These are phyloP conservation scores for Parus major DNA, from an alignment of 2,113 vertebrate genomes.

Conservation along the genomic window DNA sequence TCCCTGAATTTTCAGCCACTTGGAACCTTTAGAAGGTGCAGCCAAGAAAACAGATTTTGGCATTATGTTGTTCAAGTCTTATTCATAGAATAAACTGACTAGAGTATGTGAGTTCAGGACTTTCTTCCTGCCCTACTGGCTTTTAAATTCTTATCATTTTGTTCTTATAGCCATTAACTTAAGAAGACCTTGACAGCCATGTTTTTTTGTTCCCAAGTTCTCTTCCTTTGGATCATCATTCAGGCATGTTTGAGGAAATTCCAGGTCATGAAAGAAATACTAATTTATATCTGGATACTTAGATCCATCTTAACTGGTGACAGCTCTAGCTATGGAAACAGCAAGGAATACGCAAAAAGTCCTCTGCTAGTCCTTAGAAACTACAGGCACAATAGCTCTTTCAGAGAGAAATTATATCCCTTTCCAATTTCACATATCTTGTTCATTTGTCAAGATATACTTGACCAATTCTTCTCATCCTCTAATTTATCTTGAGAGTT, in stretches of 20 bases:
- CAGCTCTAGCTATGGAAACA: background rate
- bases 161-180: background rate
- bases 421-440: background rate
- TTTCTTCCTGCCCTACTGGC: background rate
- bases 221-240: background rate
- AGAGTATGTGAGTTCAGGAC: background rate
- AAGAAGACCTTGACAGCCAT: background rate
- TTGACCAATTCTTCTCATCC: background rate
- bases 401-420: background rate
- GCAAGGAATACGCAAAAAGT: background rate
- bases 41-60: background rate
- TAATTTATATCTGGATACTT: background rate
- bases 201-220: background rate
- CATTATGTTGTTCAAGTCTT: background rate
- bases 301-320: background rate
- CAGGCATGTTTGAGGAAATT: background rate
- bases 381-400: background rate
- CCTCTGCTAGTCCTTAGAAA: background rate
- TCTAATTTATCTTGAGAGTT: background rate
- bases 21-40: background rate
- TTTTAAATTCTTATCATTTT: background rate
- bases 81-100: background rate
- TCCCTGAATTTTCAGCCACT: background rate
- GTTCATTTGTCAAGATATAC: conserved; percentile 1
- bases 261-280: background rate